These are phyloP conservation scores for Baronia brevicornis DNA, from an alignment of 2,888 invertebrate genomes.

Conservation along the genomic window DNA sequence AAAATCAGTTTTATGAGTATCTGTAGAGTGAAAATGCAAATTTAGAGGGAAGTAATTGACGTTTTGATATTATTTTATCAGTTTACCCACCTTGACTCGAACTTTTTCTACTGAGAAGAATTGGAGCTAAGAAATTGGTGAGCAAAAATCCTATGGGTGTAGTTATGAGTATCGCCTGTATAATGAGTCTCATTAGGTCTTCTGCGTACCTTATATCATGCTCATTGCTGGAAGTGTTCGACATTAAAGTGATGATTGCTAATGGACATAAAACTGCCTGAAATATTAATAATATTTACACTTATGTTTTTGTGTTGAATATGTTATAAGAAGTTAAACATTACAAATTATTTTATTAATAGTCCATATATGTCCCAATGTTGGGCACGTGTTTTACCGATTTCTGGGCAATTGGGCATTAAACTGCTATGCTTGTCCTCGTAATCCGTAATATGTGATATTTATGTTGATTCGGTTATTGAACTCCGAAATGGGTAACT, in stretches of 20 bases:
- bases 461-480: too few species aligned
- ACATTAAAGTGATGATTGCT: conserved; percentile 59
- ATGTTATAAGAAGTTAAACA: not conserved
- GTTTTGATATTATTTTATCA: not conserved
- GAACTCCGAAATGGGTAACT: too few species aligned
- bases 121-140: conserved; percentile 47
- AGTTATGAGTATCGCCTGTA: conserved; percentile 55
- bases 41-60: not conserved
- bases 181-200: conserved; percentile 38
- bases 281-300: conserved; percentile 21
- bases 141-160: conserved; percentile 57
- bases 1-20: too few species aligned
- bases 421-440: too few species aligned
- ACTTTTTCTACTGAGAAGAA: conserved; percentile 36
- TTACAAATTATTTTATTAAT: not conserved
- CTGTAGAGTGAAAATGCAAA: too few species aligned
- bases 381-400: too few species aligned
- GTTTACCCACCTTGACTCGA: conserved; percentile 25
- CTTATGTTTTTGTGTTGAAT: conserved; percentile 1
- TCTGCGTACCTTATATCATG: conserved; percentile 43
- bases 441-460: too few species aligned
- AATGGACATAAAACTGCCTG: conserved; percentile 76
- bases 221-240: conserved; percentile 25
- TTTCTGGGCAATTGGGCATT: too few species aligned
- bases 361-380: conserved; percentile 2